These are phyloP conservation scores for Heteromormyrus szaboi DNA, from an alignment of 2,797 vertebrate genomes.

Conservation along the genomic window DNA sequence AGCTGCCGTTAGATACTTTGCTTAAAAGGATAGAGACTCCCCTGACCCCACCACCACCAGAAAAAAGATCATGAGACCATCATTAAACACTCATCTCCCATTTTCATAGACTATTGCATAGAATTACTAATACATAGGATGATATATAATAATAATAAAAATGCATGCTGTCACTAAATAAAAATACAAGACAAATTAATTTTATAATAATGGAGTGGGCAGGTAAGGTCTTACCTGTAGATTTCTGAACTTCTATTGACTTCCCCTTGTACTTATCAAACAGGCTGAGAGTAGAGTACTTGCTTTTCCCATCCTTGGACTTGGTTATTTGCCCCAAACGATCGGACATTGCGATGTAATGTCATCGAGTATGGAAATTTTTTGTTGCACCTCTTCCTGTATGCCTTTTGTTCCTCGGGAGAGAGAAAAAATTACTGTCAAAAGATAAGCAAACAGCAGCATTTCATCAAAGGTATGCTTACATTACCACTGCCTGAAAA, in stretches of 20 bases:
- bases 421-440: background rate
- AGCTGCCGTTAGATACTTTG: background rate
- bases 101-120: background rate
- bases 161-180: background rate
- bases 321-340: constrained; percentile 99
- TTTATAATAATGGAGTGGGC: background rate
- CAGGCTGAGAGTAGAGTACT: constrained; percentile 99
- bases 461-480: background rate
- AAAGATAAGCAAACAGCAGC: background rate
- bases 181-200: background rate
- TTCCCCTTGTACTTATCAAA: constrained; percentile 99
- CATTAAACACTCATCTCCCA: background rate
- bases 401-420: constrained; percentile 72
- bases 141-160: background rate
- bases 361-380: constrained; percentile 99
- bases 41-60: background rate
- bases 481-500: background rate
- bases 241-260: constrained; percentile 97
- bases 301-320: constrained; percentile 99
- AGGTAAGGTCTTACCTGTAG: constrained; percentile 74
- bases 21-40: background rate
- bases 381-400: constrained; percentile 87
- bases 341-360: constrained; percentile 99
- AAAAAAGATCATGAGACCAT: background rate
- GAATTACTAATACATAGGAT: background rate